Base-by-base conservation (phyloP, 2,113 vertebrate species). In the Pluvialis apricaria region DNA sequence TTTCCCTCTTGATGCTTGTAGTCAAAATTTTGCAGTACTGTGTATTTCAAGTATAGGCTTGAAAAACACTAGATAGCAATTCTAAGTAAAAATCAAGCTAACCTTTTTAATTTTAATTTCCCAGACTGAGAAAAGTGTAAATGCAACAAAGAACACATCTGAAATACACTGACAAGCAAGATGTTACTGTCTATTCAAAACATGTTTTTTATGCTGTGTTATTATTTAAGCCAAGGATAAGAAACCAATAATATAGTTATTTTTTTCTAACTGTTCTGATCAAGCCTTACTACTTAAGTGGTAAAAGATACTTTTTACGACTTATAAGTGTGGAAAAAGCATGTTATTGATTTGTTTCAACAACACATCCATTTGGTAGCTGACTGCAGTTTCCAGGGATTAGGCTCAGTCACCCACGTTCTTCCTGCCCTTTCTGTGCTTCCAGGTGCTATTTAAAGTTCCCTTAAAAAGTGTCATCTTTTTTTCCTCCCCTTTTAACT, bases 1-100 rank as follows among this genome's bases (percentile, higher is more conserved):
- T 24, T 22, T 10, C 4, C 10, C 14, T 54, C 2, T 1, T 1
- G 2, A 5, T 84, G 13, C 10, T 52, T 65, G 18, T 17, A n/a
- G 26, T 15, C 15, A 64, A 72, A 72, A 69, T 64, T 64, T 80
- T 83, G 28, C 10, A 45, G 9, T 11, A 49, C 13, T 54, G 22
- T 60, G 13, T 7, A 28, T 70, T 75, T 91, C 40, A 78, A 40
- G 10, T 19, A 52, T 8, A 61, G 32, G 17, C 11, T 70, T 61
- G 14, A 73, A 90, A 93, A 81, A 24, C 17, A 65, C 2, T 38
- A 28, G 2, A 47, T 11, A 73, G 2, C 4, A 6, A 83, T 52
- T 80, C 26, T 34, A 84, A 69, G 15, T 70, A 86, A 84, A 84
- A 91, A 55, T 44, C 13, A 70, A 73, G 18, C 3, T 29, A 25